Percentiles rank a stretch among this genome's conserved stretches.
phyloP scores from a whole-genome alignment of 2,888 invertebrate genomes.

The Eurois occulta region DNA sequence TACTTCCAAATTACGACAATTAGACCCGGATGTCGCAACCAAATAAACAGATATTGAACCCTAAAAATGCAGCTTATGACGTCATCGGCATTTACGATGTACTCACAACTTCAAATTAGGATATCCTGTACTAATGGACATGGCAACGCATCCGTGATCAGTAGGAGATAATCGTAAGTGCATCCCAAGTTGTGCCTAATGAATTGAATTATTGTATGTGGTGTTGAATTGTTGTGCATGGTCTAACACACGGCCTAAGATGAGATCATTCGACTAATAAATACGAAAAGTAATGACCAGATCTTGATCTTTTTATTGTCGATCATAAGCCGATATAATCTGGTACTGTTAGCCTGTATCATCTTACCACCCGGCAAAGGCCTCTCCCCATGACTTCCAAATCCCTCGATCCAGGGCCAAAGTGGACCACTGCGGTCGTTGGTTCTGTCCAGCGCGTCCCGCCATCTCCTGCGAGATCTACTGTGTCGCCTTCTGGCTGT shows the following conservation, averaged over 20 bases:
- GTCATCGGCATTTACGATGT: conserved; percentile 56
- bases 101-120: conserved; percentile 60
- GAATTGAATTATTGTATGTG: conserved; percentile 22
- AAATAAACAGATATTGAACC: conserved; percentile 58
- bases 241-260: neutral
- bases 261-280: neutral
- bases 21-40: conserved; percentile 60
- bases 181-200: conserved; percentile 35
- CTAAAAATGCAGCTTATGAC: conserved; percentile 51
- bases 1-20: conserved; percentile 41
- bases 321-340: neutral
- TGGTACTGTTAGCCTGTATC: neutral
- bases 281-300: neutral
- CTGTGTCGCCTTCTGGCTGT: no score
- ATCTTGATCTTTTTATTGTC: neutral
- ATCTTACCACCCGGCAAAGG: no score
- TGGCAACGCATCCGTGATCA: conserved; percentile 48
- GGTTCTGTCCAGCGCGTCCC: no score
- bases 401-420: no score
- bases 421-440: no score
- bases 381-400: no score
- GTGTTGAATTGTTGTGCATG: neutral
- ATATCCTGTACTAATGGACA: conserved; percentile 65
- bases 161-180: conserved; percentile 41
- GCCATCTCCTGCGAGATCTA: no score